Conservation (phyloP, 2,888 invertebrate species). For the Aspidiotus destructor region DNA sequence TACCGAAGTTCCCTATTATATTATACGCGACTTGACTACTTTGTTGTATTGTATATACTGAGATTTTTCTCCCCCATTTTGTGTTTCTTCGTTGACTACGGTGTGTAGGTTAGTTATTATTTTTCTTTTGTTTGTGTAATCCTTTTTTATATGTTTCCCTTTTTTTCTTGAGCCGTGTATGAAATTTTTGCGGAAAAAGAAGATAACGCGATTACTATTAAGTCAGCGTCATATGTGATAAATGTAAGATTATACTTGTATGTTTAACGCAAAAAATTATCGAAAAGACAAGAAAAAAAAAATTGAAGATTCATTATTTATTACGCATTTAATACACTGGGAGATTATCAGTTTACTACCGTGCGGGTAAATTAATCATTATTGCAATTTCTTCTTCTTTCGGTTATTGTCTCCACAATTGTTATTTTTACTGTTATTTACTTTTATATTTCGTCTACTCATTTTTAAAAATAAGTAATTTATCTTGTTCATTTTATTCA, state of each 20-base stretch:
- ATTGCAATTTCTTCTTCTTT: no score
- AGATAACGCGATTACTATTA: constrained; percentile 3
- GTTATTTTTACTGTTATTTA: no score
- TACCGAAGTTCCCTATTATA: not conserved
- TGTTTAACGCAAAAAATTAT: no score
- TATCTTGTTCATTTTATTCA: no score
- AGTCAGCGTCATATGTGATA: constrained; percentile 25
- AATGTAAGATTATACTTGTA: constrained; percentile 13
- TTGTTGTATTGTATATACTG: not conserved
- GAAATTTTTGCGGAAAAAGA: constrained; percentile 13
- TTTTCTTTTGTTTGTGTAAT: constrained; percentile 2
- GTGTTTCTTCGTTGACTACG: constrained; percentile 1
- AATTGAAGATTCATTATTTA: not conserved
- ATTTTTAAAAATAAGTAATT: no score
- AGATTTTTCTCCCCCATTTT: constrained; percentile 6
- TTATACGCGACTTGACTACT: not conserved
- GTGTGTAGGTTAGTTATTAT: constrained; percentile 6
- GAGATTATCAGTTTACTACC: no score
- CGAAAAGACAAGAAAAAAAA: not conserved
- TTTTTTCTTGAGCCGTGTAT: constrained; percentile 10
- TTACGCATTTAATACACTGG: no score
- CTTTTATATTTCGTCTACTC: no score
- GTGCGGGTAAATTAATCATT: no score
- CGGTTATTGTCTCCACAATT: no score
- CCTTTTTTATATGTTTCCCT: not conserved